Conservation (phyloP, 2,113 vertebrate species). For the Periophthalmus modestus region DNA sequence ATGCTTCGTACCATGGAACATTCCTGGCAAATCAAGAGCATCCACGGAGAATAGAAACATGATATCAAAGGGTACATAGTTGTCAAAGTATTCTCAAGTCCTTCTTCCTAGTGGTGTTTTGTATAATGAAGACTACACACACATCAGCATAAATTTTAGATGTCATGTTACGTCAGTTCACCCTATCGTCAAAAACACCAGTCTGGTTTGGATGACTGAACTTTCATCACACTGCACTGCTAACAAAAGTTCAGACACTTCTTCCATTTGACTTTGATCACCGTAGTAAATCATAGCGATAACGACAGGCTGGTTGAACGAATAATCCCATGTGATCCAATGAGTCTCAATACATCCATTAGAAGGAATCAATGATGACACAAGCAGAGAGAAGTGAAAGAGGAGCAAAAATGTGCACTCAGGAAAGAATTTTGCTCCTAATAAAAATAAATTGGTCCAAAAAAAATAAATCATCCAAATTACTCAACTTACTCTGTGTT, state of each 20-base stretch:
- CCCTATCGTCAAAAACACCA: conserved; percentile 29
- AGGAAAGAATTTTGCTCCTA: background rate
- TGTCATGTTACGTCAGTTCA: conserved; percentile 41
- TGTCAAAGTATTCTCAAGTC: background rate
- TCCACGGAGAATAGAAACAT: too few relatives aligned
- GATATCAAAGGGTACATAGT: background rate
- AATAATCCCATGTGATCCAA: conserved; percentile 44
- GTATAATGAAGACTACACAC: conserved; percentile 8
- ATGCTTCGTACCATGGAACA: too few relatives aligned
- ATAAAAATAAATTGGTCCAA: too few relatives aligned
- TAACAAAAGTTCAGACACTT: conserved; percentile 38
- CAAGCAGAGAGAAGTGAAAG: background rate
- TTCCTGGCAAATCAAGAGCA: too few relatives aligned
- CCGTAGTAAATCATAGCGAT: conserved; percentile 33
- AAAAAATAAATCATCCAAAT: background rate
- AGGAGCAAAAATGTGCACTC: background rate
- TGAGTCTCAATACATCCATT: conserved; percentile 22
- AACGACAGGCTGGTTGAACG: conserved; percentile 34
- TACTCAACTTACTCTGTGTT: background rate
- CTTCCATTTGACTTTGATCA: conserved; percentile 46
- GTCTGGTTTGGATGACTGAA: conserved; percentile 44
- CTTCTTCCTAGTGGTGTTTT: conserved; percentile 4
- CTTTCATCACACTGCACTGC: conserved; percentile 25
- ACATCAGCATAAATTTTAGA: conserved; percentile 28
- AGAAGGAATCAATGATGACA: conserved; percentile 12